A percentile compares a stretch with the other conserved stretches of the same genome.
Conservation (phyloP, 2,797 vertebrate species). For the Sebastes diaconus region DNA sequence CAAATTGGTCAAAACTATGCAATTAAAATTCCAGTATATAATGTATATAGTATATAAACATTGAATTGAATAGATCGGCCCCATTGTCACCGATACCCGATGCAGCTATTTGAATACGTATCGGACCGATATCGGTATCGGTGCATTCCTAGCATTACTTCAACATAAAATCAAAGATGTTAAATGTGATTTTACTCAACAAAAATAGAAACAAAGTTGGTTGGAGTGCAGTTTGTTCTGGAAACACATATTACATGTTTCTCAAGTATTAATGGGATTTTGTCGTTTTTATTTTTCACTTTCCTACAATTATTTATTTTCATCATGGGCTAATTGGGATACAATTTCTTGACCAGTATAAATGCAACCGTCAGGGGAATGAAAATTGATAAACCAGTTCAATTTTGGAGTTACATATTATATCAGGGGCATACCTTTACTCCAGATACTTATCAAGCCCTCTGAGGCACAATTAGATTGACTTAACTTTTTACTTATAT, state of each 20-base stretch:
- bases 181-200: not conserved
- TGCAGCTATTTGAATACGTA: rapidly evolving
- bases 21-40: too few relatives aligned
- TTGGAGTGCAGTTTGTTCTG: not conserved
- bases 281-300: not conserved
- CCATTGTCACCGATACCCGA: too few relatives aligned
- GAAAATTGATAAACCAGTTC: not conserved
- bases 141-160: not conserved
- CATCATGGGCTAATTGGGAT: not conserved
- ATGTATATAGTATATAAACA: too few relatives aligned
- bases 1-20: too few relatives aligned
- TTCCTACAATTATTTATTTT: not conserved
- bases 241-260: not conserved
- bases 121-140: too few relatives aligned
- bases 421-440: constrained; percentile 8
- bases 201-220: not conserved
- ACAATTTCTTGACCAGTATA: not conserved
- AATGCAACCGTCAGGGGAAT: not conserved
- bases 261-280: not conserved
- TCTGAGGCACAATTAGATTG: constrained; percentile 33
- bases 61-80: too few relatives aligned
- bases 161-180: not conserved
- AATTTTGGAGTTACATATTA: not conserved
- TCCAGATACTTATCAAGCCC: not conserved
- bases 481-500: constrained; percentile 24